A percentile compares a stretch with the other conserved stretches of the same genome.
Evolutionary conservation across 2,797 vertebrate species (phyloP).

Genomic region (Danionella dracula): DNA sequence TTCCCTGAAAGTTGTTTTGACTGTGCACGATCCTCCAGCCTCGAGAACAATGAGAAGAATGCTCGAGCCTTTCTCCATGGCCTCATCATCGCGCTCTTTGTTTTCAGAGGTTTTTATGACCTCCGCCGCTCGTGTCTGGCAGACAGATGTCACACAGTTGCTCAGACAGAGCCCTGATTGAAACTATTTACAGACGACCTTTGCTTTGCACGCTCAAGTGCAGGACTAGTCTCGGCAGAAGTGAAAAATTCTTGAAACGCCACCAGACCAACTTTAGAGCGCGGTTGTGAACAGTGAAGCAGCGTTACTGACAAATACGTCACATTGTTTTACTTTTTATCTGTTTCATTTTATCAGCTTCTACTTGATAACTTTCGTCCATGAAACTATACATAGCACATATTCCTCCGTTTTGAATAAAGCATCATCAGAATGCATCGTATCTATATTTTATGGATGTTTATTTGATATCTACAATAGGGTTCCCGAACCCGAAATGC

Average conservation of each 20-base stretch:
- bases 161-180: conserved; percentile 56
- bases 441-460: too few species aligned
- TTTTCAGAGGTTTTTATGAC: conserved; percentile 63
- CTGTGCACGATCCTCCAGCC: conserved; percentile 61
- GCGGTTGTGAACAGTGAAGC: not conserved
- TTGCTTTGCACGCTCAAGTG: conserved; percentile 49
- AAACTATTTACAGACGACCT: conserved; percentile 71
- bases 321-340: not conserved
- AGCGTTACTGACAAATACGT: too few species aligned
- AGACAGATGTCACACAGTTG: conserved; percentile 42
- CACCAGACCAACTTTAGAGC: not conserved
- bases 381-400: too few species aligned
- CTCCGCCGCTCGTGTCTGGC: conserved; percentile 42
- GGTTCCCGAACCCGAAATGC: too few species aligned
- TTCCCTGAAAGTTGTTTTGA: conserved; percentile 36
- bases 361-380: too few species aligned
- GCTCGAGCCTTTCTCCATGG: conserved; percentile 53
- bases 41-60: conserved; percentile 78
- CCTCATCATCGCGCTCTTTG: too few species aligned
- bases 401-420: too few species aligned
- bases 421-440: too few species aligned
- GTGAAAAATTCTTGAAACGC: too few species aligned
- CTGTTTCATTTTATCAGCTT: too few species aligned
- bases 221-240: too few species aligned
- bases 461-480: too few species aligned